Conservation (phyloP, 2,888 invertebrate genomes). For the Baccha elongata region DNA sequence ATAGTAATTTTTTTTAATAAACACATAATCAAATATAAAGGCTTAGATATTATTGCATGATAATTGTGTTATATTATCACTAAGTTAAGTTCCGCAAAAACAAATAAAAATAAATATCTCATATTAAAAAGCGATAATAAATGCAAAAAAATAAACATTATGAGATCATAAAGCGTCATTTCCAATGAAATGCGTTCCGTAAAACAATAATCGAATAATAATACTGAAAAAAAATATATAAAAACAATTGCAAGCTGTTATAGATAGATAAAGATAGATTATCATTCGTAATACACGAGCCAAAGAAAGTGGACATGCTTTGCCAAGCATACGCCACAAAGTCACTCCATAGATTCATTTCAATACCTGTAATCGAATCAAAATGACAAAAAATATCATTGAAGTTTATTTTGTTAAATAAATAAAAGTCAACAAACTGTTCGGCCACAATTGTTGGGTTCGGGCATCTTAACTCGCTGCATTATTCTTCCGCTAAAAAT, state of each 20-base stretch:
- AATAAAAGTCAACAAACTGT: no score
- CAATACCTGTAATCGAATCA: neutral
- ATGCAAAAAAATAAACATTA: neutral
- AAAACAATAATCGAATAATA: neutral
- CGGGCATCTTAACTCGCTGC: no score
- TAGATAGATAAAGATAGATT: no score
- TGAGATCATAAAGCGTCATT: constrained; percentile 1
- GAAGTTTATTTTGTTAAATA: neutral
- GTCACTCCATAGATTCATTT: neutral
- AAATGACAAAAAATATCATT: neutral
- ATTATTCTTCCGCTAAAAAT: no score
- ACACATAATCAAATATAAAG: neutral
- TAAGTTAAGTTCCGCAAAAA: neutral
- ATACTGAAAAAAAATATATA: constrained; percentile 14
- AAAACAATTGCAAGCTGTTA: constrained; percentile 7
- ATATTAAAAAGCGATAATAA: no score
- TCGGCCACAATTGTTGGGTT: no score
- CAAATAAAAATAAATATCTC: neutral
- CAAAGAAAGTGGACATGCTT: constrained; percentile 1
- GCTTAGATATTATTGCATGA: no score
- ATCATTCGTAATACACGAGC: neutral
- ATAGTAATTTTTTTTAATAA: neutral
- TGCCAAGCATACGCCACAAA: neutral
- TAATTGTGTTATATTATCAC: no score
- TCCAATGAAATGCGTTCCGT: neutral